Percentiles rank a stretch among this genome's conserved stretches.
Evolutionary conservation across 2,113 vertebrate species (phyloP).

Genomic region (Acanthochromis polyacanthus): DNA sequence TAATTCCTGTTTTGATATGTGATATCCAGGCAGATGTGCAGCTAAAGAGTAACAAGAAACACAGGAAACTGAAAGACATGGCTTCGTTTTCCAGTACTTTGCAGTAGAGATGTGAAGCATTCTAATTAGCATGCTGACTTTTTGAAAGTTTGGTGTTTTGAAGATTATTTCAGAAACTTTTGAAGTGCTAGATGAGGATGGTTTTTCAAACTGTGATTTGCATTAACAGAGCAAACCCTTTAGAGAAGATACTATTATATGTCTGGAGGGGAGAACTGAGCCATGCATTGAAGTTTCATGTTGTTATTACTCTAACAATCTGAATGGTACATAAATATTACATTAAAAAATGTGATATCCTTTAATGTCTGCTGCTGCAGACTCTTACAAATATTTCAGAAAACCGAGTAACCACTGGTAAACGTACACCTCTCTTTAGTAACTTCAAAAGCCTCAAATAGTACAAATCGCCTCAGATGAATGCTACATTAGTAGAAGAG

Average conservation of each 20-base stretch:
- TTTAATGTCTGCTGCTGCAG: constrained; percentile 67
- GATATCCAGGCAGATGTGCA: constrained; percentile 56
- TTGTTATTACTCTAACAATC: constrained; percentile 44
- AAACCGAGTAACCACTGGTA: constrained; percentile 37
- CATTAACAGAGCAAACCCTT: constrained; percentile 22
- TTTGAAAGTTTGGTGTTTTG: not conserved
- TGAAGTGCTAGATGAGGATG: not conserved
- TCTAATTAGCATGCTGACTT: not conserved
- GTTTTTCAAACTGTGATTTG: constrained; percentile 11
- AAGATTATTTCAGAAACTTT: constrained; percentile 9
- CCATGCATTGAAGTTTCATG: constrained; percentile 59
- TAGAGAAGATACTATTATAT: not conserved
- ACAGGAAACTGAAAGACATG: constrained; percentile 57
- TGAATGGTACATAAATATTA: constrained; percentile 62
- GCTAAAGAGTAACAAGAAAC: constrained; percentile 52
- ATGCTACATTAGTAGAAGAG: constrained; percentile 38
- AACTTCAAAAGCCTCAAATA: constrained; percentile 78
- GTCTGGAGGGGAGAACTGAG: constrained; percentile 36
- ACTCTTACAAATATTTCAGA: constrained; percentile 40
- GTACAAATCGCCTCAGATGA: constrained; percentile 64
- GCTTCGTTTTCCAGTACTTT: constrained; percentile 38
- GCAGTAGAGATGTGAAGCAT: not conserved
- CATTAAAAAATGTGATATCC: constrained; percentile 54
- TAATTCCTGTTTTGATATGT: constrained; percentile 57
- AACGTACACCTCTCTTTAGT: constrained; percentile 54